These are phyloP conservation scores for Holcopasites calliopsidis DNA, from an alignment of 1,140 invertebrate genomes.

Conservation along the genomic window DNA sequence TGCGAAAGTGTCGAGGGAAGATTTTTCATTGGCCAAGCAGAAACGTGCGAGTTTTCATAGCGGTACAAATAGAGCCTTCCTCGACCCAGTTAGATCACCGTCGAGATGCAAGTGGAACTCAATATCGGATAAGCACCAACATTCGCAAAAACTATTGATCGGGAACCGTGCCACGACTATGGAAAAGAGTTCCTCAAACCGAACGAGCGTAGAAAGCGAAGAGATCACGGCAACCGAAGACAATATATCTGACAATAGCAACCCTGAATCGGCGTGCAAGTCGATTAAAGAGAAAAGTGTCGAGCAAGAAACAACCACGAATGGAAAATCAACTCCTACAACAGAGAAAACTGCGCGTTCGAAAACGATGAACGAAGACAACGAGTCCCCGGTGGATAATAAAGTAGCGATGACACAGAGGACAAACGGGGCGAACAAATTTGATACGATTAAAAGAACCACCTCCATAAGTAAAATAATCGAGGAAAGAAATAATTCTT, in stretches of 20 bases:
- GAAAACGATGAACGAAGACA: not conserved
- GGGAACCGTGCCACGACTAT: not conserved
- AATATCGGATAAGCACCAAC: constrained; percentile 1
- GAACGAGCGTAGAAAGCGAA: not conserved
- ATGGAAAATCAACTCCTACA: not conserved
- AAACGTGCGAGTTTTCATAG: constrained; percentile 72
- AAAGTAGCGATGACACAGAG: not conserved
- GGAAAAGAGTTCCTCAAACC: not conserved
- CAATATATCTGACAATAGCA: too few relatives aligned
- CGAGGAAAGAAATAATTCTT: not conserved
- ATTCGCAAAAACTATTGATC: not conserved
- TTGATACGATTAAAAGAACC: not conserved
- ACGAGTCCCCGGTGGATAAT: not conserved
- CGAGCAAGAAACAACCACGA: not conserved
- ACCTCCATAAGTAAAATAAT: accelerated
- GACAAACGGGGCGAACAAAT: not conserved
- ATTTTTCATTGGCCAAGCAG: constrained; percentile 60
- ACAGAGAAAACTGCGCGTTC: not conserved
- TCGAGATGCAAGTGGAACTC: constrained; percentile 16
- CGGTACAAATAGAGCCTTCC: constrained; percentile 70
- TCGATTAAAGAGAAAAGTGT: not conserved
- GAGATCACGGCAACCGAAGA: not conserved
- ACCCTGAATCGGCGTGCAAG: not conserved
- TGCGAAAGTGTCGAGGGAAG: constrained; percentile 38
- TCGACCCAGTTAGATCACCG: constrained; percentile 50